Base-by-base conservation (phyloP, 2,797 vertebrate species). In the Zalophus californianus region DNA sequence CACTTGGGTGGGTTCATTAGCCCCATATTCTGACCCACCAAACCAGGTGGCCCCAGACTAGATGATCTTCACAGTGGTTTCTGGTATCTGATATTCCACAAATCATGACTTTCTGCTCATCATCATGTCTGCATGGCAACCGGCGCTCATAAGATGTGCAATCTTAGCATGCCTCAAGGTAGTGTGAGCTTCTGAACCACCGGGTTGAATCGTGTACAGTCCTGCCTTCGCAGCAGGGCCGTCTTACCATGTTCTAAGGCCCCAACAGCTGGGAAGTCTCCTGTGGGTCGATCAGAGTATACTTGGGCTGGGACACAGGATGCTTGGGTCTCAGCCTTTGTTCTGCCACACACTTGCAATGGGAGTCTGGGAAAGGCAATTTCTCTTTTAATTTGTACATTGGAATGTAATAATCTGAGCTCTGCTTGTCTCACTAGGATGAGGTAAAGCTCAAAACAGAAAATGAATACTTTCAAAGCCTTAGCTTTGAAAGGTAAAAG, bases 201-300 rank as follows among this genome's bases (percentile, higher is more conserved):
- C 18, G 4, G 82, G 35, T 68, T 25, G 38, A 20, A 12, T 4
- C 7, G 8, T 7, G 56, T 2, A 3, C 11, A 27, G 80, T n/a
- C 0, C 50, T 2, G 1, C 18, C 58, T 12, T 66, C 10, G 1
- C 3, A 2, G 11, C 5, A 12, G 44, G 80, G 9, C 52, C 35
- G 25, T 14, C 9, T 23, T 23, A 7, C 16, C 2, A 0, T 4
- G 6, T 66, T 58, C 92, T 56, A 25, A 44, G 21, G 4, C 50
- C 35, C 1, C 10, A 23, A 62, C 11, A 3, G 32, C 56, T 16
- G 44, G 20, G 58, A 44, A 44, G 54, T 3, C 27, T 41, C 29
- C 0, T 0, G 2, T 5, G 54, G 88, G 21, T n/a, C 2, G 5
- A 10, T 29, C 64, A 29, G 90, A 64, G 10, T 12, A 23, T 48